Percentiles rank a stretch among this genome's conserved stretches.
Evolutionary conservation across 2,888 invertebrate genomes (phyloP).

Genomic region (Monopis laevigella): DNA sequence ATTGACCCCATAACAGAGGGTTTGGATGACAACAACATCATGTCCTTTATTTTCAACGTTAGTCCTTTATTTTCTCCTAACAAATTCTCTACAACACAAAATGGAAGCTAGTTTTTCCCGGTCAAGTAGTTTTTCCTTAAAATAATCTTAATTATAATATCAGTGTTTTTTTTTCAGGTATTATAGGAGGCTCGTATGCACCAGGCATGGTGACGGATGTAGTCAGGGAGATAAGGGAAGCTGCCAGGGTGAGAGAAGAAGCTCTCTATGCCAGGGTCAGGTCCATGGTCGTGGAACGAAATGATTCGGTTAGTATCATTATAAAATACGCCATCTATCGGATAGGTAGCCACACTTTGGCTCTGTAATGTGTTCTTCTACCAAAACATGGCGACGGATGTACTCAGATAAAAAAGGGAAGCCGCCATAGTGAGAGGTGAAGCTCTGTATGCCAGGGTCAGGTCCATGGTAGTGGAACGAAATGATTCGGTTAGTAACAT

Average conservation of each 20-base stretch:
- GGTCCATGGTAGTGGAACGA: constrained; percentile 68
- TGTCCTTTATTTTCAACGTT: too few relatives aligned
- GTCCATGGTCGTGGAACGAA: constrained; percentile 68
- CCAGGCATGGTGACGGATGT: constrained; percentile 79
- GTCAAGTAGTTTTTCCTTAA: background rate
- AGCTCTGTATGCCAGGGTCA: constrained; percentile 70
- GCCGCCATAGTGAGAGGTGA: constrained; percentile 77
- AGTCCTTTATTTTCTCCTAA: too few relatives aligned
- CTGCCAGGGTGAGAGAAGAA: constrained; percentile 76
- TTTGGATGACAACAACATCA: too few relatives aligned
- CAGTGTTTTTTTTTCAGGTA: constrained; percentile 28
- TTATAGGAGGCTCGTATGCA: constrained; percentile 62
- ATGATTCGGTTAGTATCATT: constrained; percentile 37
- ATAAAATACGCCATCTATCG: too few relatives aligned
- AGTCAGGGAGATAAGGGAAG: constrained; percentile 78
- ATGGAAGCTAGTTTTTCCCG: too few relatives aligned
- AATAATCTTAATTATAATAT: background rate
- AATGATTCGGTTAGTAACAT: constrained; percentile 48
- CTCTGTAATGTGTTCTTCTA: too few relatives aligned
- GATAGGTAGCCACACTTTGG: too few relatives aligned
- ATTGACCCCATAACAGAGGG: background rate
- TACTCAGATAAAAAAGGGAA: constrained; percentile 78
- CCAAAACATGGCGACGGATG: constrained; percentile 75
- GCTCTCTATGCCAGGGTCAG: constrained; percentile 71
- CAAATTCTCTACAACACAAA: too few relatives aligned